Base-by-base conservation (phyloP, 23 tunicate species). In the Trididemnum nubilum region DNA sequence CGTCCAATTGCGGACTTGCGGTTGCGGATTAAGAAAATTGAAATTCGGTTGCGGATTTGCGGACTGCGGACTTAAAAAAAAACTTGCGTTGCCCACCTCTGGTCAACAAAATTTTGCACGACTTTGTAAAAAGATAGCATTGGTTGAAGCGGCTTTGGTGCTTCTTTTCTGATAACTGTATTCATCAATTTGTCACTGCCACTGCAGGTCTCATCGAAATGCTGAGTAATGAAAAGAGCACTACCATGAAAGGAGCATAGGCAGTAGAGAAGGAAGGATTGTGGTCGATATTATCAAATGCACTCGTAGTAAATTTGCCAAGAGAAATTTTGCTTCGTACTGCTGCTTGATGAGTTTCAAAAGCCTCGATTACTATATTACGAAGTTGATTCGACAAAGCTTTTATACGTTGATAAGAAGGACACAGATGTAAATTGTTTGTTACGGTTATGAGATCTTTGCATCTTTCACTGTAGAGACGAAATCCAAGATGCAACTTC, bases 381-480 rank as follows among this genome's bases (percentile, higher is more conserved):
- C 69, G 24, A 9, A 61, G 24, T 61, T 61, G 69, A 15, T 15
- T 61, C 22, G 69, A 61, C 30, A 61, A 61, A 15, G 27, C 69
- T n/a, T 61, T 15, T 22, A 61, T 9, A 5, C 69, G 69, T 61
- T 61, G 19, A 24, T 61, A 61, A 22, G 69, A 61, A 61, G 69
- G 69, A 61, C 24, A 61, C 22, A 61, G 22, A 4, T 61, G 69
- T 24, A 61, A 15, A 61, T 61, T 61, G 30, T 61, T 61, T 5
- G 30, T 9, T 24, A 61, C 23, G 69, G 69, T 61, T 19, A 61
- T 61, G 24, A 61, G 69, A 22, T 61, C 69, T 25, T 61, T 61
- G 24, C 69, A 22, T 61, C 69, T 9, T 61, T 61, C 69, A 61
- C 27, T 61, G 24, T 22, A 61, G 22, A 61, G 69, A 61, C 69